Evolutionary conservation across 2,888 invertebrate species (phyloP), one percentile per base, ranked within the genome.

Genomic region (Pristionchus japonicus): DNA sequence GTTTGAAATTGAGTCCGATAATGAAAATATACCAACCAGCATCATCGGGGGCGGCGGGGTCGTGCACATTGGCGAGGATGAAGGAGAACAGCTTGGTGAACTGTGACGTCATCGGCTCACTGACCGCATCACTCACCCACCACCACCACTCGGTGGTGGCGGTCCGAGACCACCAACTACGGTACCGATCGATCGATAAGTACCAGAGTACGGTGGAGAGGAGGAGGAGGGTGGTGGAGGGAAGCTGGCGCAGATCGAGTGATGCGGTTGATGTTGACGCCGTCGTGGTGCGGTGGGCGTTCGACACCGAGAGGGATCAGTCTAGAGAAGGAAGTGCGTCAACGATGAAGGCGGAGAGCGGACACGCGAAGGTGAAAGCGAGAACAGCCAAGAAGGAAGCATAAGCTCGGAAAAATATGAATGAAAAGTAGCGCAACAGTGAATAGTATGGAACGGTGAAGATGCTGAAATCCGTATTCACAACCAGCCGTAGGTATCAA

Each of bases 71-170:
- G 83, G 94, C 94, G 82, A 94, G 91, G 89, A 94, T 94, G 89
- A 94, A 94, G 34, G 94, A 93, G 90, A 94, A 93, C 70, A 94
- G 91, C 89, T 94, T 94, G 49, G 94, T 93, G 91, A 94, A 94
- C 91, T 94, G 94, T 70, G 93, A 96, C 96, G 87, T 97, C 96
- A 93, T 97, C 90, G 89, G 57, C 88, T 52, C 37, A 20, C 40
- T 4, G n/a, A 37, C 74, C 47, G 70, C 84, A 84, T 84, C 84
- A 34, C 84, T 31, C 34, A 27, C 3, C n/a, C n/a, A n/a, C n/a
- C n/a, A n/a, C n/a, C n/a, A n/a, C n/a, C n/a, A n/a, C n/a, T n/a
- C n/a, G n/a, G n/a, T n/a, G n/a, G 64, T 23, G 31, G 64, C 64
- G 11, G 64, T 23, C 74, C 74, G 17, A 17, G 20, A 11, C 40